Conservation (phyloP, 2,797 vertebrate species). For the Pangasius sanitwongsei region DNA sequence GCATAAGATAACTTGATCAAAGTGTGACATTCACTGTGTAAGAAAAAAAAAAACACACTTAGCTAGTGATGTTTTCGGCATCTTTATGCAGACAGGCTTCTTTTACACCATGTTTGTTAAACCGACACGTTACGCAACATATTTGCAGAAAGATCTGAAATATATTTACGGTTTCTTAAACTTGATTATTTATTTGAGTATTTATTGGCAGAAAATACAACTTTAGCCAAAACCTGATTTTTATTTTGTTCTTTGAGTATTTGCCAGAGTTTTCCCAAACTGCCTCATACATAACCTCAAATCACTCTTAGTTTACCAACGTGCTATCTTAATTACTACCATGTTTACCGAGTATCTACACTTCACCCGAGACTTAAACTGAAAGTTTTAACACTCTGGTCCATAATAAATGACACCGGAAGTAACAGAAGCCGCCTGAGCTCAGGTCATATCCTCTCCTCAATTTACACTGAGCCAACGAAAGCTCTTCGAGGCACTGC, state of each 20-base stretch:
- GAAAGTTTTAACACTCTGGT: constrained; percentile 21
- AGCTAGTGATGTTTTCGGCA: no score
- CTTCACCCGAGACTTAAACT: background rate
- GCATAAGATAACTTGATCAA: no score
- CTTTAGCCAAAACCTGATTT: background rate
- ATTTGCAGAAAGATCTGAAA: background rate
- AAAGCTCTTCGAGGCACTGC: background rate
- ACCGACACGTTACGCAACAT: background rate
- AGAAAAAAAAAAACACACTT: no score
- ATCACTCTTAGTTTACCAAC: background rate
- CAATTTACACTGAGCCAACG: background rate
- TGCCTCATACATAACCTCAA: background rate
- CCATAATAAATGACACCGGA: constrained; percentile 23
- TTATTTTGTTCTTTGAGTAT: background rate
- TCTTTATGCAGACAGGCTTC: no score
- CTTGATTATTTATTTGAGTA: background rate
- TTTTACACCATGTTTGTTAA: background rate
- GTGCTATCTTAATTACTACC: background rate
- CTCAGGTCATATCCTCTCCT: constrained; percentile 10
- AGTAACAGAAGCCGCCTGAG: constrained; percentile 9
- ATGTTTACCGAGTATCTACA: background rate
- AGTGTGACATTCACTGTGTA: background rate
- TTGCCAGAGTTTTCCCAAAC: background rate
- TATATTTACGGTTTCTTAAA: background rate
- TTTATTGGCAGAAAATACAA: background rate